Conservation (phyloP, 2,797 vertebrate genomes). For the Myotis daubentonii region DNA sequence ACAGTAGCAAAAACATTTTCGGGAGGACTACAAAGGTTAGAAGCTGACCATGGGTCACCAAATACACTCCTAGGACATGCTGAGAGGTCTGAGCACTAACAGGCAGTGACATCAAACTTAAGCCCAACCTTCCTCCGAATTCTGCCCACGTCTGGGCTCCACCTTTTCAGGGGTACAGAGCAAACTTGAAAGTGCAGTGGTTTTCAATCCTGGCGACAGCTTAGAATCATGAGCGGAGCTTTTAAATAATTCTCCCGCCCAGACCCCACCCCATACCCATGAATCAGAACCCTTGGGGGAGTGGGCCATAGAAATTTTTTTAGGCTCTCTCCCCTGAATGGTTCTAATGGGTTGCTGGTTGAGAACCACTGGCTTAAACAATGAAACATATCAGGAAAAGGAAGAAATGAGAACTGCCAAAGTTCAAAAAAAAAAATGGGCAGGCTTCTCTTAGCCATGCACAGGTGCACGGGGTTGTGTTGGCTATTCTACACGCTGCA, state of each 20-base stretch:
- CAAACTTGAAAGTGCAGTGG: not conserved
- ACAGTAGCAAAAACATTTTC: not conserved
- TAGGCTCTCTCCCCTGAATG: not conserved
- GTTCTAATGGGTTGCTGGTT: not conserved
- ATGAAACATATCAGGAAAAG: not conserved
- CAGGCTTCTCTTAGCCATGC: not conserved
- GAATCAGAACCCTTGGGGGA: not conserved
- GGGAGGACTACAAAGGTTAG: not conserved
- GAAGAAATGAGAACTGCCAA: not conserved
- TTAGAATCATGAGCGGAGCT: not conserved
- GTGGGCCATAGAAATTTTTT: not conserved
- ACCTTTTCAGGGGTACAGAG: not conserved
- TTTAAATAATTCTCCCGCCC: not conserved
- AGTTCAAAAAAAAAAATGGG: not conserved
- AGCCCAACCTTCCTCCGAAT: not conserved
- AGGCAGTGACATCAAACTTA: not conserved
- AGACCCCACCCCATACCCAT: not conserved
- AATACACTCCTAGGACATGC: not conserved
- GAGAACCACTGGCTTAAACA: not conserved
- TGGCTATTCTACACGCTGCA: not conserved
- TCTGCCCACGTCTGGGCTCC: not conserved
- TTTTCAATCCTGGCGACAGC: not conserved
- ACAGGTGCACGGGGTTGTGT: accelerated
- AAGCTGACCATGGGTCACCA: not conserved
- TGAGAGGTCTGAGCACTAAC: not conserved